These are phyloP conservation scores for Heliconius nattereri DNA, from an alignment of 1,140 invertebrate genomes.

Conservation along the genomic window DNA sequence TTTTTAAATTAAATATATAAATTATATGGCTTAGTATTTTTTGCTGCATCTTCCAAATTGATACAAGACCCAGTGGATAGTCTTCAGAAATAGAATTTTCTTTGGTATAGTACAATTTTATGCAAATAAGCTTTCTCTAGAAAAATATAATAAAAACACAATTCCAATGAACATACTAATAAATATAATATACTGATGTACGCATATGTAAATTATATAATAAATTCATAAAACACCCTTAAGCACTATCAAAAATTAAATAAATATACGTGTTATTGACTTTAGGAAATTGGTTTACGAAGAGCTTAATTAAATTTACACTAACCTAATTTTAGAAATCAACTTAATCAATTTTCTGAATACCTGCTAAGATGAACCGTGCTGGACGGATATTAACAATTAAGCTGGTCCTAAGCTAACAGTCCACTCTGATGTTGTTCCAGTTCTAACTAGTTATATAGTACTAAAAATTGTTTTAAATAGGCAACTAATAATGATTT, in stretches of 20 bases:
- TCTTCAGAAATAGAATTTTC: too few species aligned
- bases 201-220: background rate
- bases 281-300: conserved; percentile 29
- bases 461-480: background rate
- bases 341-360: conserved; percentile 38
- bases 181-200: too few species aligned
- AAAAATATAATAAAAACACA: too few species aligned
- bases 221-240: too few species aligned
- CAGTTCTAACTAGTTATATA: background rate
- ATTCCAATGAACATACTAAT: too few species aligned
- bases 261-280: conserved; percentile 22
- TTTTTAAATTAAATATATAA: too few species aligned
- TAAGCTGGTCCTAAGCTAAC: conserved; percentile 35
- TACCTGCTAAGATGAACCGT: conserved; percentile 23
- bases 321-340: conserved; percentile 34
- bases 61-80: too few species aligned
- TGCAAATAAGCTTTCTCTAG: too few species aligned
- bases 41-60: too few species aligned
- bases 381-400: conserved; percentile 28
- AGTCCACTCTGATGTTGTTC: conserved; percentile 28
- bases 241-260: background rate
- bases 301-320: conserved; percentile 37
- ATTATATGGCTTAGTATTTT: too few species aligned
- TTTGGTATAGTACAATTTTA: too few species aligned
- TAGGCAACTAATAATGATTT: background rate